Percentiles rank a stretch among this genome's conserved stretches.
Evolutionary conservation across 2,888 invertebrate species (phyloP).

Genomic region (Tortrix viridana): DNA sequence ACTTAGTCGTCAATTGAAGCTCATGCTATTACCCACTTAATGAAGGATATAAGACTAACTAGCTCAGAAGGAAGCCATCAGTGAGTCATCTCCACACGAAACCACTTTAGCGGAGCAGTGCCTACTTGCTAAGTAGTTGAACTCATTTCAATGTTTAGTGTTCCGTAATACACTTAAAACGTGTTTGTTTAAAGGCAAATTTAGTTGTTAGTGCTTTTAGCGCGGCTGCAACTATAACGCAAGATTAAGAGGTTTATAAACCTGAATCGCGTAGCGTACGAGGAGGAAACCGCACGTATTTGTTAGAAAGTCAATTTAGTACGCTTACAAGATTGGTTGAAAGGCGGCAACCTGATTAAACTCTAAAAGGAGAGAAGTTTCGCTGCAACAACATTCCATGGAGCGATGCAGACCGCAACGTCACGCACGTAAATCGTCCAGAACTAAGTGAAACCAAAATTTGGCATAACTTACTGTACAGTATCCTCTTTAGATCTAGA

Average conservation of each 20-base stretch:
- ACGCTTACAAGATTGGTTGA: slow-evolving; percentile 74
- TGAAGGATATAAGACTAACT: slow-evolving; percentile 70
- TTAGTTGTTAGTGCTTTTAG: slow-evolving; percentile 70
- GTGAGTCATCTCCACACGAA: slow-evolving; percentile 60
- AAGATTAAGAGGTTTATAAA: slow-evolving; percentile 66
- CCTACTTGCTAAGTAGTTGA: slow-evolving; percentile 65
- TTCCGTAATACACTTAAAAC: slow-evolving; percentile 65
- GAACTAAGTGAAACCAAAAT: slow-evolving; percentile 33
- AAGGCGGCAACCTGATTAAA: slow-evolving; percentile 72
- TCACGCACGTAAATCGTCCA: slow-evolving; percentile 53
- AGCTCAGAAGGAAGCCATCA: slow-evolving; percentile 65
- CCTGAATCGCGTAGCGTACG: slow-evolving; percentile 57
- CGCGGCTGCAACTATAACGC: slow-evolving; percentile 58
- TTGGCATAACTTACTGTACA: slow-evolving; percentile 7
- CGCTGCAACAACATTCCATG: slow-evolving; percentile 62
- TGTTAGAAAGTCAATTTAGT: slow-evolving; percentile 73
- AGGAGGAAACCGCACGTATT: slow-evolving; percentile 59
- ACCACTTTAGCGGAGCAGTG: slow-evolving; percentile 64
- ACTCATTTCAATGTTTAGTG: slow-evolving; percentile 64
- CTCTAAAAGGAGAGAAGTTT: slow-evolving; percentile 59
- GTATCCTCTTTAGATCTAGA: not conserved
- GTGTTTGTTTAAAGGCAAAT: slow-evolving; percentile 69
- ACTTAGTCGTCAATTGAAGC: slow-evolving; percentile 57
- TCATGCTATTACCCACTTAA: slow-evolving; percentile 63
- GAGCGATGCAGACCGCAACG: slow-evolving; percentile 58